Evolutionary conservation across 2,888 invertebrate species (phyloP).

Genomic region (Eustalomyia histrio): DNA sequence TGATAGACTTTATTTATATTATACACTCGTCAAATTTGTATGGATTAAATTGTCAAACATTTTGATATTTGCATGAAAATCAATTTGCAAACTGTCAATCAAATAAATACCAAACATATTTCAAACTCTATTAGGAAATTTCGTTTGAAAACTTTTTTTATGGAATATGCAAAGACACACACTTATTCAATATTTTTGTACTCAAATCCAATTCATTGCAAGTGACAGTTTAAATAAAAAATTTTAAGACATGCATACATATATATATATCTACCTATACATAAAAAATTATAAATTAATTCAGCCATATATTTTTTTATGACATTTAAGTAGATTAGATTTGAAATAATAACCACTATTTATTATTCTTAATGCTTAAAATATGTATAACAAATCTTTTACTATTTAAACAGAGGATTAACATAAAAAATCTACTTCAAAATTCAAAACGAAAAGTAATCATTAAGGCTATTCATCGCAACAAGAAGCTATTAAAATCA

Average conservation of each 20-base stretch:
- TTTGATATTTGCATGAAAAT: conserved; percentile 75
- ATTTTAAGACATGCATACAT: no score
- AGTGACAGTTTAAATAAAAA: background rate
- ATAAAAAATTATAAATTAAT: conserved; percentile 21
- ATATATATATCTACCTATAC: background rate
- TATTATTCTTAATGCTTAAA: conserved; percentile 9
- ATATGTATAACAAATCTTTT: conserved; percentile 5
- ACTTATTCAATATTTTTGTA: background rate
- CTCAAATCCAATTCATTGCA: background rate
- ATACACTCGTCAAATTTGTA: conserved; percentile 57
- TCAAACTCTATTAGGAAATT: conserved; percentile 14
- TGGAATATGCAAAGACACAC: background rate
- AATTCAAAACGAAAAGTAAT: conserved; percentile 14
- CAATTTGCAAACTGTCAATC: conserved; percentile 77
- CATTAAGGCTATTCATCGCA: conserved; percentile 27
- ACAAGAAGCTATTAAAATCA: conserved; percentile 38
- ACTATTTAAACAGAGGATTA: conserved; percentile 45
- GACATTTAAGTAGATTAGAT: conserved; percentile 54
- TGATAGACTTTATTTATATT: conserved; percentile 29
- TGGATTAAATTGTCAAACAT: conserved; percentile 68
- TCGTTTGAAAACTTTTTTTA: conserved; percentile 15
- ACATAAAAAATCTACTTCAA: conserved; percentile 7
- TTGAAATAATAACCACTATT: conserved; percentile 13
- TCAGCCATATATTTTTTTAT: conserved; percentile 28
- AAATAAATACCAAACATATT: conserved; percentile 51